A percentile compares a stretch with the other conserved stretches of the same genome.
These are phyloP conservation scores for Spondyliosoma cantharus DNA, from an alignment of 2,797 vertebrate species.

Conservation along the genomic window DNA sequence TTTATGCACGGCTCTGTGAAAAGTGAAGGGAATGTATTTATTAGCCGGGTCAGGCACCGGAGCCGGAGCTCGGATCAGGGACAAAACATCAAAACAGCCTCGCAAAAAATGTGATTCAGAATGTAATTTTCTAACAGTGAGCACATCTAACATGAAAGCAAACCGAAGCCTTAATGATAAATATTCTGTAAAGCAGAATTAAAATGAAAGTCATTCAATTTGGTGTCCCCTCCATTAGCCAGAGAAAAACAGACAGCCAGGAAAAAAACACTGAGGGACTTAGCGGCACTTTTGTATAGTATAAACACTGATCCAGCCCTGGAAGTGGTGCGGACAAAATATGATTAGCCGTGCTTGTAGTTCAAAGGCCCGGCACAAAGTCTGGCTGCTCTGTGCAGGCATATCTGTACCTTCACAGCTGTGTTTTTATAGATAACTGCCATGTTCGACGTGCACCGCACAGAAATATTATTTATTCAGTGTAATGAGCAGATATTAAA, in stretches of 20 bases:
- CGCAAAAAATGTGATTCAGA: background rate
- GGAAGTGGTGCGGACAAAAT: conserved; percentile 57
- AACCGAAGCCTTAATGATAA: background rate
- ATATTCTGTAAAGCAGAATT: conserved; percentile 27
- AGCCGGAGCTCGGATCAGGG: background rate
- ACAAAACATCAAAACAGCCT: background rate
- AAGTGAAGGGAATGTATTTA: background rate
- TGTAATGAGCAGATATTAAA: conserved; percentile 81
- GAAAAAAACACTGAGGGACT: conserved; percentile 57
- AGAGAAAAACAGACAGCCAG: conserved; percentile 39
- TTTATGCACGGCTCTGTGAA: background rate
- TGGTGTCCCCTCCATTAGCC: conserved; percentile 44
- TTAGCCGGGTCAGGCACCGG: background rate
- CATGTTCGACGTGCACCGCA: conserved; percentile 63
- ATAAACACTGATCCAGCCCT: conserved; percentile 70
- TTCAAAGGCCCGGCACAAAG: conserved; percentile 73
- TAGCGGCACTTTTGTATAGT: conserved; percentile 62
- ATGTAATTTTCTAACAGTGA: background rate
- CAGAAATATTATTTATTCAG: conserved; percentile 76
- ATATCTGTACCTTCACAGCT: conserved; percentile 79
- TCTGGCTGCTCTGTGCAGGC: conserved; percentile 51
- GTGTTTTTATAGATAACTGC: conserved; percentile 83
- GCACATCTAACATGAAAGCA: background rate
- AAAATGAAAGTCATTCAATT: conserved; percentile 45
- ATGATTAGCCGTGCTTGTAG: conserved; percentile 72